Evolutionary conservation across 2,797 vertebrate genomes (phyloP).

Genomic region (Myotis findleyi): DNA sequence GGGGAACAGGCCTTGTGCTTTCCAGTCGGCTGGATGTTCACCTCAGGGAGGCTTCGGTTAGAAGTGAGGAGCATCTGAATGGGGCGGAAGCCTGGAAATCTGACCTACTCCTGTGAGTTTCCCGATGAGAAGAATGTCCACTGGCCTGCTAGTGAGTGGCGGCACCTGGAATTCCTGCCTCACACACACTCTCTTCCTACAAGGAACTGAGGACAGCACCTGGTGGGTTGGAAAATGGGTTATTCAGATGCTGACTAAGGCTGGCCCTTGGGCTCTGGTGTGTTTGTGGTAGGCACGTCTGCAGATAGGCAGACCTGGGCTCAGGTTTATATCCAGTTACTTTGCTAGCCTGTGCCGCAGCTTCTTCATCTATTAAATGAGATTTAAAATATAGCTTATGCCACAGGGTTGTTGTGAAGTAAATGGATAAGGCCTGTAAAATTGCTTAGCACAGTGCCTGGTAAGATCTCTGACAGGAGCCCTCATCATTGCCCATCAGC

Average conservation of each 20-base stretch:
- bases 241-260: background rate
- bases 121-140: background rate
- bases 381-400: background rate
- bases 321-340: background rate
- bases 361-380: conserved; percentile 32
- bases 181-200: background rate
- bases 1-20: background rate
- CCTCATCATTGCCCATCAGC: background rate
- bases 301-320: background rate
- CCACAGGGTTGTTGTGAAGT: background rate
- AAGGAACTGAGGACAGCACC: background rate
- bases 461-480: background rate
- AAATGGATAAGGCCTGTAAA: background rate
- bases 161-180: background rate
- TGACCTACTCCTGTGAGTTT: background rate
- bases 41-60: background rate
- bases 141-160: background rate
- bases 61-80: background rate
- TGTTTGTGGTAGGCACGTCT: background rate
- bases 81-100: background rate
- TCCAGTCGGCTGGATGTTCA: background rate
- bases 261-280: background rate
- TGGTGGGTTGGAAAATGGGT: background rate
- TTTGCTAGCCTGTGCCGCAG: background rate
- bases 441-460: background rate